These are phyloP conservation scores for Campoletis sonorensis DNA, from an alignment of 1,140 invertebrate genomes.

Conservation along the genomic window DNA sequence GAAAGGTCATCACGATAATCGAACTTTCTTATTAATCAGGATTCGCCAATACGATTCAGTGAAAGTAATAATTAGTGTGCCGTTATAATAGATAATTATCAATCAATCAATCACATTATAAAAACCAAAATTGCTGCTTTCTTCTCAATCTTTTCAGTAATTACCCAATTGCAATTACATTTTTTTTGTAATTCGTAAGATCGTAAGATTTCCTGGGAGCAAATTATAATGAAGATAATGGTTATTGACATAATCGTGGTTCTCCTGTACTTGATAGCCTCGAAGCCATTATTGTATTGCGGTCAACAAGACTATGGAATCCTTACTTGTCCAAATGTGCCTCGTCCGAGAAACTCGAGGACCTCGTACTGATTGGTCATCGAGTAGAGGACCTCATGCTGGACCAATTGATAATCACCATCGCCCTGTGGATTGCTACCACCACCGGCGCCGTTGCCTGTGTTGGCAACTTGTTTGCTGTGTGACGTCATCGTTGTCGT, in stretches of 20 bases:
- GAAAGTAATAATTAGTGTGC: too few species aligned
- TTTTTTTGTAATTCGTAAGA: not conserved
- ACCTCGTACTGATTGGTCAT: conserved; percentile 96
- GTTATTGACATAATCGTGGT: too few species aligned
- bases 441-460: conserved; percentile 78
- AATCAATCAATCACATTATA: too few species aligned
- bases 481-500: conserved; percentile 84
- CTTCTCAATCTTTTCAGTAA: too few species aligned
- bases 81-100: too few species aligned
- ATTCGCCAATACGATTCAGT: too few species aligned
- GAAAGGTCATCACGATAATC: too few species aligned
- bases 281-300: not conserved
- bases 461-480: conserved; percentile 80
- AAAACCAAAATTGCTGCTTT: too few species aligned
- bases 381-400: conserved; percentile 98
- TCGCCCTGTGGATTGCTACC: conserved; percentile 87
- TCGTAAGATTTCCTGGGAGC: not conserved
- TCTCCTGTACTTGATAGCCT: too few species aligned
- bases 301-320: not conserved
- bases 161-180: too few species aligned
- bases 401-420: conserved; percentile 98
- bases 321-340: conserved; percentile 95
- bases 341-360: conserved; percentile 97
- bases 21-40: too few species aligned
- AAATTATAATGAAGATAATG: too few species aligned